Conservation (phyloP, 1,140 invertebrate genomes). For the Plectrocnemia conspersa region DNA sequence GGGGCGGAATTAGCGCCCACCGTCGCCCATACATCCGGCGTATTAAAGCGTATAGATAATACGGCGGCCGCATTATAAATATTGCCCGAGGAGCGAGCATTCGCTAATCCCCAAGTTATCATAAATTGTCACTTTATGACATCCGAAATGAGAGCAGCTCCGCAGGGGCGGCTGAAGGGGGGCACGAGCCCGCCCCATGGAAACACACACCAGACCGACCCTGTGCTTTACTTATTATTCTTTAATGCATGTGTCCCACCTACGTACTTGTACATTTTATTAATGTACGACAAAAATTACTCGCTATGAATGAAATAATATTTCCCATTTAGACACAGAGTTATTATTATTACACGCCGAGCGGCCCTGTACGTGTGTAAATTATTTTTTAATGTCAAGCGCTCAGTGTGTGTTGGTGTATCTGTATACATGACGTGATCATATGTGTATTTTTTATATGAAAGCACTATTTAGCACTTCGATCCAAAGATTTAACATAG, state of each 20-base stretch:
- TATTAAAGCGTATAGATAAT: slow-evolving; percentile 35
- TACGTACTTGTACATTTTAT: slow-evolving; percentile 8
- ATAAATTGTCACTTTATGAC: slow-evolving; percentile 38
- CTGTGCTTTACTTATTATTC: slow-evolving; percentile 14
- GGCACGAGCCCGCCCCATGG: slow-evolving; percentile 1
- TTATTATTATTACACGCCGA: too few species aligned
- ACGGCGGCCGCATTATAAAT: slow-evolving; percentile 35
- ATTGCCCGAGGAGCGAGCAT: slow-evolving; percentile 33
- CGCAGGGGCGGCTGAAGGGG: slow-evolving; percentile 20
- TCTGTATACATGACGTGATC: too few species aligned
- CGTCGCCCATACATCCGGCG: slow-evolving; percentile 26
- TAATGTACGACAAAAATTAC: slow-evolving; percentile 6
- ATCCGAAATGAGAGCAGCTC: slow-evolving; percentile 37
- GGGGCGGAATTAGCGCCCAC: slow-evolving; percentile 14
- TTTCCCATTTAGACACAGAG: background rate
- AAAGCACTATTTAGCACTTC: too few species aligned
- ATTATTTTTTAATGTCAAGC: too few species aligned
- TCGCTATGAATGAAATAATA: slow-evolving; percentile 8
- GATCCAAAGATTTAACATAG: too few species aligned
- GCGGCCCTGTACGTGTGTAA: too few species aligned
- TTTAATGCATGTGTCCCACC: slow-evolving; percentile 24
- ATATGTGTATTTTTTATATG: too few species aligned
- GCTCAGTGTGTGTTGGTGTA: too few species aligned
- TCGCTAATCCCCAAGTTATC: slow-evolving; percentile 37
- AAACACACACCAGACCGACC: slow-evolving; percentile 5